Base-by-base conservation (phyloP, 2,888 invertebrate species). In the Podotricha telesiphe region DNA sequence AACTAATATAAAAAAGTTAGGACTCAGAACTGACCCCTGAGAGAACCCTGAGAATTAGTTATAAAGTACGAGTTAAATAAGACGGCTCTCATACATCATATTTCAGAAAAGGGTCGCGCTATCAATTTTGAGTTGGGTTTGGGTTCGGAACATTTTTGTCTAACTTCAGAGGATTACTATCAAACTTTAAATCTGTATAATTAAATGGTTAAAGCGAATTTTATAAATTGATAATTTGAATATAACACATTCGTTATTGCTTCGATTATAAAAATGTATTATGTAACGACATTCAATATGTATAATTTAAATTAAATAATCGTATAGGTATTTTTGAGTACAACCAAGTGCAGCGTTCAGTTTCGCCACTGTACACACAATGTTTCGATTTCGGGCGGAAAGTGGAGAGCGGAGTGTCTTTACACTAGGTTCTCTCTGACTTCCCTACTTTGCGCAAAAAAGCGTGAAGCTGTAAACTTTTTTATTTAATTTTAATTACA, bases 121-220 rank as follows among this genome's bases (percentile, higher is more conserved):
- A 72, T 69, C 72, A 72, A 72, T 69, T 72, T 67, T 58, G 59
- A 65, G 53, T 48, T 51, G 65, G 51, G 71, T 56, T 20, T 56
- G 61, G 65, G 67, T 51, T 62, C n/a, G 53, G 40, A 56, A 67
- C 22, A 69, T 69, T 71, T 69, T 66, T 59, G 68, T 48, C 63
- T 34, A 69, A 67, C 37, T 67, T 62, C 50, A 58, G 45, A 69
- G 67, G 69, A 45, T 67, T 67, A 64, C 42, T 63, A 66, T 69
- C 15, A 50, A 69, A 72, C 64, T 72, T 69, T 69, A 69, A 65
- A 69, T 69, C 64, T 56, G 67, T 67, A 28, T 56, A 65, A 69
- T 69, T 72, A 61, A 72, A 67, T 67, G 45, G 58, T 58, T 34
- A 20, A 45, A 62, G 20, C 34, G 19, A 51, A 22, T 69, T 56